Evolutionary conservation across 1,140 invertebrate genomes (phyloP).

Genomic region (Harpegnathos saltator): DNA sequence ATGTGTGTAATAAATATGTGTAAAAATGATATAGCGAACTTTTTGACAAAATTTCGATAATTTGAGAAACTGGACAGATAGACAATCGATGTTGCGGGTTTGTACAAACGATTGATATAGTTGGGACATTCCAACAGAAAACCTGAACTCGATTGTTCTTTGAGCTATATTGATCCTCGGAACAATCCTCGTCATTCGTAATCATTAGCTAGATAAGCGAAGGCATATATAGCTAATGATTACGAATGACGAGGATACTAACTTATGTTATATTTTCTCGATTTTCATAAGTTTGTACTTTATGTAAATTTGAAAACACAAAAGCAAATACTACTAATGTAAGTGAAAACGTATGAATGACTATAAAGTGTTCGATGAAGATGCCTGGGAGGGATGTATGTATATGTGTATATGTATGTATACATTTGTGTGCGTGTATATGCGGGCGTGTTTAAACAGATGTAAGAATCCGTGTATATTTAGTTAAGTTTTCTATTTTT

Average conservation of each 20-base stretch:
- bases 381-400: constrained; percentile 30
- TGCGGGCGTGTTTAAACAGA: no score
- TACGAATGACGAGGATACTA: constrained; percentile 66
- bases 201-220: no score
- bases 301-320: constrained; percentile 83
- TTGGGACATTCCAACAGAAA: constrained; percentile 76
- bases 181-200: constrained; percentile 53
- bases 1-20: constrained; percentile 61
- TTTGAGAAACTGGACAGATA: constrained; percentile 2
- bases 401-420: no score
- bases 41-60: neutral
- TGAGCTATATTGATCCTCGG: neutral
- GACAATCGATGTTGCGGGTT: constrained; percentile 31
- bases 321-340: constrained; percentile 70
- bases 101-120: constrained; percentile 62
- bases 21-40: constrained; percentile 32
- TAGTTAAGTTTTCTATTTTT: constrained; percentile 86
- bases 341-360: constrained; percentile 63
- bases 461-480: constrained; percentile 82
- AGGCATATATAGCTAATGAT: no score
- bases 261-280: constrained; percentile 83
- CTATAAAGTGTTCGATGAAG: constrained; percentile 52
- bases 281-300: constrained; percentile 86
- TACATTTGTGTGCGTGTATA: no score
- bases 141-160: constrained; percentile 35